Evolutionary conservation across 1,140 invertebrate genomes (phyloP).

Genomic region (Apis florea): DNA sequence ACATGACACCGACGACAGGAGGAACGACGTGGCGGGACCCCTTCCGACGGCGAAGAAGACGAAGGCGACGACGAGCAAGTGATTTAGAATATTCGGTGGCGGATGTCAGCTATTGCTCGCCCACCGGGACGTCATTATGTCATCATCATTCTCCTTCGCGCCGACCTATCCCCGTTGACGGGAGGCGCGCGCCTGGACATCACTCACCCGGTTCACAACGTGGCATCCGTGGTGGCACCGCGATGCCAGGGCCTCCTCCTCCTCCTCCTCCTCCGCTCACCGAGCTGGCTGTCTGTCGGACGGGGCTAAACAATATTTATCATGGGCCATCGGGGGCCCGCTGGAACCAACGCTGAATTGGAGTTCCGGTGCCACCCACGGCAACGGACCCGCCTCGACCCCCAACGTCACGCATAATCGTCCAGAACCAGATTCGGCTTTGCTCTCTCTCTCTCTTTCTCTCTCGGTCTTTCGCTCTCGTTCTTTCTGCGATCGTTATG

Average conservation of each 20-base stretch:
- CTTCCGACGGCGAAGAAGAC: constrained; percentile 31
- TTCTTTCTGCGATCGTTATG: not conserved
- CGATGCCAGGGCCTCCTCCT: constrained; percentile 65
- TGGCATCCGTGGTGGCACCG: constrained; percentile 58
- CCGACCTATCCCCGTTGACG: constrained; percentile 73
- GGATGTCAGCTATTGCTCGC: constrained; percentile 81
- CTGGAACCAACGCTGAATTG: constrained; percentile 68
- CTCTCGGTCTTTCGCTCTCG: not conserved
- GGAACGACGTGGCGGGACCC: constrained; percentile 38
- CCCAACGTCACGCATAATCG: constrained; percentile 26
- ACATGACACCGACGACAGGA: constrained; percentile 60
- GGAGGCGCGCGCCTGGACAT: constrained; percentile 77
- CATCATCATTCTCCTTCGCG: constrained; percentile 79
- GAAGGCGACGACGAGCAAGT: constrained; percentile 68
- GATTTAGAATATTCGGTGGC: constrained; percentile 80
- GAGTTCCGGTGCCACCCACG: constrained; percentile 74
- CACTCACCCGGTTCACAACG: constrained; percentile 72
- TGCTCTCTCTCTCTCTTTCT: not conserved
- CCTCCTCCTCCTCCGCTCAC: too few species aligned
- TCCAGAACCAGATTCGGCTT: constrained; percentile 21
- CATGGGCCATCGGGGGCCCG: constrained; percentile 56
- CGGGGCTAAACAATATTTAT: constrained; percentile 77
- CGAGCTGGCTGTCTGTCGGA: constrained; percentile 57
- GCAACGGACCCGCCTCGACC: constrained; percentile 34
- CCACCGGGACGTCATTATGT: constrained; percentile 80